Evolutionary conservation across 2,797 vertebrate genomes (phyloP).

Genomic region (Prionace glauca): DNA sequence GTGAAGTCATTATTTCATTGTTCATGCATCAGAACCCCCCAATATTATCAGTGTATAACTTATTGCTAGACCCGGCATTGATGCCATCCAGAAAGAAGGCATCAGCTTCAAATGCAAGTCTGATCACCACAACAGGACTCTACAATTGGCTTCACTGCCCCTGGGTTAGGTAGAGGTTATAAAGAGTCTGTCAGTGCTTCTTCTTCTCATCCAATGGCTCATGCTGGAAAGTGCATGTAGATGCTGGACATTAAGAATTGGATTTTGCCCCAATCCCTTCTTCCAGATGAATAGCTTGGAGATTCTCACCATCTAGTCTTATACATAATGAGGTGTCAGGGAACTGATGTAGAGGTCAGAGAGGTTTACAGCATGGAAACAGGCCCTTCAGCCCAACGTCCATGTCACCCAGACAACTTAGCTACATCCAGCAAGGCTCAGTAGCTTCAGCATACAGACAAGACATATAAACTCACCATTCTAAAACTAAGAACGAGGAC

Average conservation of each 20-base stretch:
- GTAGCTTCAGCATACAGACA: not conserved
- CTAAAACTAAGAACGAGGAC: constrained; percentile 29
- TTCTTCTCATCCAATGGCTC: not conserved
- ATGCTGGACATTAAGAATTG: not conserved
- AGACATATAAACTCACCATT: constrained; percentile 10
- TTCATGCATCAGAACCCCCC: not conserved
- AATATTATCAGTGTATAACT: not conserved
- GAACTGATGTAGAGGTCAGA: not conserved
- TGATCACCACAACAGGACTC: not conserved
- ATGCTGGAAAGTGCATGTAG: not conserved
- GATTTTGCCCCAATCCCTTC: not conserved
- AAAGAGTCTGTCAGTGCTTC: not conserved
- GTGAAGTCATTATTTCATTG: not conserved
- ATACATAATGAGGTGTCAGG: not conserved
- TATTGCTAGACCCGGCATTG: not conserved
- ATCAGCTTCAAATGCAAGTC: not conserved
- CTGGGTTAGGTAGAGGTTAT: not conserved
- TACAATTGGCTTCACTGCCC: not conserved
- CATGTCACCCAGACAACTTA: not conserved
- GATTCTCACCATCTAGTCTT: not conserved
- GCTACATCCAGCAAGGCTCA: not conserved
- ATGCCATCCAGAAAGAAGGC: not conserved
- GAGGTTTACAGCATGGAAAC: too few relatives aligned
- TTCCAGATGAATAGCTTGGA: not conserved
- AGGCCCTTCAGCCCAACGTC: too few relatives aligned